A percentile compares a stretch with the other conserved stretches of the same genome.
These are phyloP conservation scores for Scolopax mira DNA, from an alignment of 2,113 vertebrate species.

Conservation along the genomic window DNA sequence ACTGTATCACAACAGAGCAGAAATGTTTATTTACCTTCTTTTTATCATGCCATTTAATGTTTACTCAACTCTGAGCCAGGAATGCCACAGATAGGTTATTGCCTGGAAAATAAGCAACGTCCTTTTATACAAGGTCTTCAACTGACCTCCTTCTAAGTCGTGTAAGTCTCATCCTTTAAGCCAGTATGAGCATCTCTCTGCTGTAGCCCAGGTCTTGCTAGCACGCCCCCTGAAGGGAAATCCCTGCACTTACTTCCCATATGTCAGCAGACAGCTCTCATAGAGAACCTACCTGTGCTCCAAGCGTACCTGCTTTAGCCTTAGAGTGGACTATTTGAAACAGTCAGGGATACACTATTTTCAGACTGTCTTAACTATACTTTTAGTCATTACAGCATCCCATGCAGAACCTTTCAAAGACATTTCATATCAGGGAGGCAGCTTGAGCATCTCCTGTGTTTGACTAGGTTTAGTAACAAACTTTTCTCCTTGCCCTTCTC, in stretches of 20 bases:
- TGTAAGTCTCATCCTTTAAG: neutral
- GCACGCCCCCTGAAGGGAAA: neutral
- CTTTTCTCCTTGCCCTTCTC: neutral
- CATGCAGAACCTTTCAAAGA: neutral
- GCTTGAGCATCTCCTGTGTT: neutral
- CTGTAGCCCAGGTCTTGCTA: neutral
- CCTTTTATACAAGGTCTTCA: neutral
- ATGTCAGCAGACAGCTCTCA: neutral
- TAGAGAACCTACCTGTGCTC: neutral
- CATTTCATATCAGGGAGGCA: neutral
- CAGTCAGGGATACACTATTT: neutral
- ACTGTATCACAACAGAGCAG: neutral
- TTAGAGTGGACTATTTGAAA: neutral
- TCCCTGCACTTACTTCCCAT: neutral
- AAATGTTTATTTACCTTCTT: neutral
- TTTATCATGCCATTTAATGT: neutral
- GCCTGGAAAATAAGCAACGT: neutral
- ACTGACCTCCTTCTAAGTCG: neutral
- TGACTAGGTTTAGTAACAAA: conserved; percentile 13
- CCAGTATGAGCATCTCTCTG: neutral
- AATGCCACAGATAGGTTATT: neutral
- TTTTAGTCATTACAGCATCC: neutral
- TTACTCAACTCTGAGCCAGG: neutral
- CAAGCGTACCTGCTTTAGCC: neutral
- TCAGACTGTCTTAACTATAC: neutral